Base-by-base conservation (phyloP, 1,140 invertebrate genomes). In the Atta cephalotes region DNA sequence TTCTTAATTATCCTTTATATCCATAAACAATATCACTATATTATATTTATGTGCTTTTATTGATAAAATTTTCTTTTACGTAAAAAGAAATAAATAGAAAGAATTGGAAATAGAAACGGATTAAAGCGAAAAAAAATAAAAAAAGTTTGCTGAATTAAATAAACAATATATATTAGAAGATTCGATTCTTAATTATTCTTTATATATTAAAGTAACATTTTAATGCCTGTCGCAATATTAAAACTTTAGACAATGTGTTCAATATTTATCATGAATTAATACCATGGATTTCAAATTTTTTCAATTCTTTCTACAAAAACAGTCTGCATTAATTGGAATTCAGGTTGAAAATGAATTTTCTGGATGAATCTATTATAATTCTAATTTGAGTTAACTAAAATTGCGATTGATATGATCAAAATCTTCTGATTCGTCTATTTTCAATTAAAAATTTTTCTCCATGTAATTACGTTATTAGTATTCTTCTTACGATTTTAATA, bases 211-310 rank as follows among this genome's bases (percentile, higher is more conserved):
- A 70, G 16, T 7, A 70, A 56, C 25, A 39, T 25, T 35, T 35
- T 21, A 21, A 21, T 79, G 10, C 1, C 25, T 3, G 7, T 65
- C 16, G 10, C 14, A 49, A 12, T 45, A 45, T 63, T 25, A 39
- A 77, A 78, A 14, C 5, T 25, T 65, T 45, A 65, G 51, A 5
- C n/a, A 63, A 21, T 7, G 21, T 3, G 25, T 49, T 63, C 5
- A 78, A 28, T 10, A 53, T 39, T 68, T 51, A 25, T 25, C 25
- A 4, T 25, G 21, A 18, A 31, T 68, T 51, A 39, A 49, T 58
- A 21, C 3, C n/a, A 39, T 35, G 6, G 7, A 68, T 80, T 25
- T 80, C 35, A 12, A 21, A 31, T 28, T 63, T 78, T 78, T 58
- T 60, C n/a, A 16, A 58, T 76, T 76, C n/a, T 76, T 14, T 39